phyloP scores from a whole-genome alignment of 2,797 vertebrate species.

The Phataginus tricuspis region DNA sequence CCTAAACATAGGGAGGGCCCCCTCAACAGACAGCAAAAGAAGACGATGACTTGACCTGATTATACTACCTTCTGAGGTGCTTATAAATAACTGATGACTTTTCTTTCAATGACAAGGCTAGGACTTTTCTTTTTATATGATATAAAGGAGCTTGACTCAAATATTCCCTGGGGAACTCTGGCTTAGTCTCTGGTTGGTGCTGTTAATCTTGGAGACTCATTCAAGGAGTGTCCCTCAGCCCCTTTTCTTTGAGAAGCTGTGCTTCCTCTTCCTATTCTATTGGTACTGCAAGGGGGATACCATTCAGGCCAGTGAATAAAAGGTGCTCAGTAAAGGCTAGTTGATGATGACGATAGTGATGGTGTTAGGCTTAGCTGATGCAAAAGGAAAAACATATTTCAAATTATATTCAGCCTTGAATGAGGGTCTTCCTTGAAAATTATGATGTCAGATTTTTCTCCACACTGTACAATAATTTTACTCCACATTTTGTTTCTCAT shows the following conservation, averaged over 20 bases:
- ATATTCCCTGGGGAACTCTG: neutral
- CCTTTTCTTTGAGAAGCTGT: neutral
- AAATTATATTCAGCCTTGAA: conserved; percentile 3
- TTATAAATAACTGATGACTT: neutral
- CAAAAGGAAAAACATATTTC: neutral
- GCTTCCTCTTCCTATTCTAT: neutral
- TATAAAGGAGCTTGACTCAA: neutral
- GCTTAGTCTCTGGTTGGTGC: neutral
- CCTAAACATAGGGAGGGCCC: neutral
- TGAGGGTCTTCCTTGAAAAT: conserved; percentile 18
- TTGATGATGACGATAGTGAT: neutral
- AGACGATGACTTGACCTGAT: neutral
- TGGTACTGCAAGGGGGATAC: neutral
- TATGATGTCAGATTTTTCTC: neutral
- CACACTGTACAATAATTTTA: neutral
- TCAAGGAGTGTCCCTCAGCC: neutral
- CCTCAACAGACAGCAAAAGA: neutral
- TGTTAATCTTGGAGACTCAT: neutral
- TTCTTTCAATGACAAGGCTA: neutral
- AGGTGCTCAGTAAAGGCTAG: neutral
- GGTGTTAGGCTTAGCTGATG: neutral
- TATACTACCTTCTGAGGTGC: neutral
- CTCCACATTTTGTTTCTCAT: neutral
- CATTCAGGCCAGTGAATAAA: neutral
- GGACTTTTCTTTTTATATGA: neutral